phyloP scores from a whole-genome alignment of 2,888 invertebrate genomes.

The Amitus sp. region DNA sequence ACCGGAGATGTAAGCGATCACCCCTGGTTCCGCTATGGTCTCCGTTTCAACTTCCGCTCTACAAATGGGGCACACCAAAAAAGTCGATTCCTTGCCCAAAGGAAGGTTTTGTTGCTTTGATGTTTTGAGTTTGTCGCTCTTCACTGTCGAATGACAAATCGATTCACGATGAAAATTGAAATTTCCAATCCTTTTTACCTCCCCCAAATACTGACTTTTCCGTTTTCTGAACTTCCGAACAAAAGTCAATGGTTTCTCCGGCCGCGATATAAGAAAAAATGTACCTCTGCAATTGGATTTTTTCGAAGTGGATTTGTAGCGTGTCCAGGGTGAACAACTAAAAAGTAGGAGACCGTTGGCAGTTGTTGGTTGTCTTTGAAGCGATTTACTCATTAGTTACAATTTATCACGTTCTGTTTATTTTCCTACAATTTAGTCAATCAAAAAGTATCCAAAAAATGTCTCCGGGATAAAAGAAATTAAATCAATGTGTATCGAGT shows the following conservation, averaged over 20 bases:
- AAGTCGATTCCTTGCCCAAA: neutral
- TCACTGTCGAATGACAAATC: neutral
- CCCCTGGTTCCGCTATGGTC: neutral
- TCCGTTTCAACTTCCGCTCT: neutral
- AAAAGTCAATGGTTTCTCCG: too few relatives aligned
- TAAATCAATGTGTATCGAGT: too few relatives aligned
- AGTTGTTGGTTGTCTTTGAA: neutral
- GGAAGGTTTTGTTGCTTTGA: neutral
- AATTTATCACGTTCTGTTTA: neutral
- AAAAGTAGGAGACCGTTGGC: conserved; percentile 1
- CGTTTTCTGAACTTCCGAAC: too few relatives aligned
- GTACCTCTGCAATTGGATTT: too few relatives aligned
- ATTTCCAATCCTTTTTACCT: too few relatives aligned
- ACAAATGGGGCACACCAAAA: neutral
- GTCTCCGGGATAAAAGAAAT: too few relatives aligned
- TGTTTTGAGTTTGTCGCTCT: neutral
- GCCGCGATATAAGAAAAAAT: too few relatives aligned
- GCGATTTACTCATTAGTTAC: neutral
- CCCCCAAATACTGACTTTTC: too few relatives aligned
- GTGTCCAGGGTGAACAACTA: neutral
- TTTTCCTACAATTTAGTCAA: neutral
- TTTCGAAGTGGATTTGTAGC: neutral
- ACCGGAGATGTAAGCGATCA: neutral
- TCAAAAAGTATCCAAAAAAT: neutral
- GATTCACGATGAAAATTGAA: too few relatives aligned